Percentiles rank a stretch among this genome's conserved stretches.
Evolutionary conservation across 2,888 invertebrate species (phyloP).

Genomic region (Morpho achilles): DNA sequence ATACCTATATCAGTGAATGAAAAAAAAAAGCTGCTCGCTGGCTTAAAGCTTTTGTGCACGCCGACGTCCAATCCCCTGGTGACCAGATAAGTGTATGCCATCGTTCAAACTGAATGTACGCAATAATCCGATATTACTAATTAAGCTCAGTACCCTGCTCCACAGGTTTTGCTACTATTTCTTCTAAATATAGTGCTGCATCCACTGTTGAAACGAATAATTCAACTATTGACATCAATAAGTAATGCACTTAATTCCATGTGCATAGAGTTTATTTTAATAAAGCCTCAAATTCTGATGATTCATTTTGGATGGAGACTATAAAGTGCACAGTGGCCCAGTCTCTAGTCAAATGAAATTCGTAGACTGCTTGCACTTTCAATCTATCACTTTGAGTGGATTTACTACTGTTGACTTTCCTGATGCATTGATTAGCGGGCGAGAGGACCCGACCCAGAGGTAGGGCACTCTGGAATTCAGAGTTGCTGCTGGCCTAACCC

Average conservation of each 20-base stretch:
- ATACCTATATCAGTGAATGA: constrained; percentile 19
- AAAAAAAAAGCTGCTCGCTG: too few species aligned
- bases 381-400: constrained; percentile 27
- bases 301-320: constrained; percentile 25
- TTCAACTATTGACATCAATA: constrained; percentile 4
- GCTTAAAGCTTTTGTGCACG: constrained; percentile 18
- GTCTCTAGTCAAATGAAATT: constrained; percentile 65
- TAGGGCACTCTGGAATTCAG: too few species aligned
- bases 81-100: constrained; percentile 36
- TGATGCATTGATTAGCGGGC: too few species aligned
- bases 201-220: constrained; percentile 33
- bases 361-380: constrained; percentile 71
- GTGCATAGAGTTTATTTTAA: constrained; percentile 30
- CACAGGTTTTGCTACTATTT: constrained; percentile 67
- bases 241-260: too few species aligned
- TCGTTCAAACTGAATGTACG: constrained; percentile 44
- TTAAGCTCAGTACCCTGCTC: constrained; percentile 58
- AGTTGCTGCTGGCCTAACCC: too few species aligned
- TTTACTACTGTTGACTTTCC: constrained; percentile 39
- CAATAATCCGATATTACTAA: constrained; percentile 53
- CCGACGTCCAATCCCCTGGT: constrained; percentile 28
- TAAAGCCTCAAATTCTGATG: constrained; percentile 15
- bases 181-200: constrained; percentile 63
- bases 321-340: constrained; percentile 53
- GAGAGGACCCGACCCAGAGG: too few species aligned